Evolutionary conservation across 2,113 vertebrate genomes (phyloP).

Genomic region (Nothocercus nigrocapillus): DNA sequence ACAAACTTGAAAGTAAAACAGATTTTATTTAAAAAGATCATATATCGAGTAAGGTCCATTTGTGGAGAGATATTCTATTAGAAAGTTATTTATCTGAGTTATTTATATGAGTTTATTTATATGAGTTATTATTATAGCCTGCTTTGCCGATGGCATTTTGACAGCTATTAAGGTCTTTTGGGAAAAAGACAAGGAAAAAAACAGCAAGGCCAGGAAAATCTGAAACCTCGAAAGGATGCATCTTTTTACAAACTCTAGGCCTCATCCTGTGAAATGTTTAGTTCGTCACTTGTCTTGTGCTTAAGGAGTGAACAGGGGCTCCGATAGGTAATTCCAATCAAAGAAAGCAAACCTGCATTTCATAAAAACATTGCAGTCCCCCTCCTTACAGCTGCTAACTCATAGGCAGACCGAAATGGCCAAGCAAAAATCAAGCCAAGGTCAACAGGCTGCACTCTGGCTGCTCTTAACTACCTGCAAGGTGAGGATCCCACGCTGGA

Average conservation of each 20-base stretch:
- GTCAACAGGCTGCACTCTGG: background rate
- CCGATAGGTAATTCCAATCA: background rate
- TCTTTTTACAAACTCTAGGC: background rate
- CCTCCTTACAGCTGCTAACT: background rate
- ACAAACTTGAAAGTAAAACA: background rate
- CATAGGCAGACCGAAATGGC: background rate
- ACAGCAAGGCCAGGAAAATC: background rate
- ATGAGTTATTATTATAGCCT: background rate
- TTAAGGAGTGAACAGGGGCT: background rate
- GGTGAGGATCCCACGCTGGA: rapidly evolving
- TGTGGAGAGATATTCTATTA: background rate
- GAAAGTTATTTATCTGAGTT: background rate
- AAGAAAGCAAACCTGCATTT: background rate
- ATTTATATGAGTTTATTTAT: too few species aligned
- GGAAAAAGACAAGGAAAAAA: background rate
- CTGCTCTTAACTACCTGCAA: background rate
- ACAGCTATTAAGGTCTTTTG: background rate
- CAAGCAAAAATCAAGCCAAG: background rate
- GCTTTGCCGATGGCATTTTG: background rate
- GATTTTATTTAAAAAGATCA: background rate
- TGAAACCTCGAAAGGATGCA: background rate
- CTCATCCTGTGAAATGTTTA: background rate
- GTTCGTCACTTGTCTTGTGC: background rate
- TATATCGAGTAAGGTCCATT: background rate
- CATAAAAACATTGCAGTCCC: background rate